Conservation (phyloP, 92 coral and sea anemone genomes). For the Palythoa caribaeorum region DNA sequence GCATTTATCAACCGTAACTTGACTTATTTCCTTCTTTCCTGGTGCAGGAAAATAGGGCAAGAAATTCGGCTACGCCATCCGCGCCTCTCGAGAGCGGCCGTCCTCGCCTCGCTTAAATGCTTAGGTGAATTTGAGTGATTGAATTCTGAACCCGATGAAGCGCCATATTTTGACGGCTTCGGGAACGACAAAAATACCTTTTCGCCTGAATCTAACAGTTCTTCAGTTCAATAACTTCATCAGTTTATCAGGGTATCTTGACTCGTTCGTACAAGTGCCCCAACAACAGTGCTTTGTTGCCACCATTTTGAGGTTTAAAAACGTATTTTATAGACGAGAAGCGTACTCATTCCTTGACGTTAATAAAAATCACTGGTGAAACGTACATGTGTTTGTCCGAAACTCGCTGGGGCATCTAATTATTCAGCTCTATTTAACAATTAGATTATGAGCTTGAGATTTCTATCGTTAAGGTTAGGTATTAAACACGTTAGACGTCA, state of each 20-base stretch:
- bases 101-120: too few species aligned
- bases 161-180: constrained; percentile 62
- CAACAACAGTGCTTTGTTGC: constrained; percentile 65
- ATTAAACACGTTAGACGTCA: too few species aligned
- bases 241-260: constrained; percentile 64
- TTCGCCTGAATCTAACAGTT: constrained; percentile 63
- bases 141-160: too few species aligned
- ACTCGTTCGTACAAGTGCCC: constrained; percentile 67
- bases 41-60: too few species aligned
- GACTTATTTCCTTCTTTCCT: too few species aligned
- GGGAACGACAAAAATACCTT: constrained; percentile 64
- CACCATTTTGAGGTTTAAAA: constrained; percentile 46
- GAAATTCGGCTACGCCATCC: too few species aligned
- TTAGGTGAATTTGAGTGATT: too few species aligned
- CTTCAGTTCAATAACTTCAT: constrained; percentile 58
- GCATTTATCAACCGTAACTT: too few species aligned
- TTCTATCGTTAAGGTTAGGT: too few species aligned
- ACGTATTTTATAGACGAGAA: neutral
- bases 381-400: neutral
- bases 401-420: neutral
- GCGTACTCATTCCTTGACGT: neutral
- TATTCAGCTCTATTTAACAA: too few species aligned
- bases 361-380: neutral
- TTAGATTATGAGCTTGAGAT: too few species aligned
- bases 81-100: too few species aligned